Percentiles rank a stretch among this genome's conserved stretches.
phyloP scores from a whole-genome alignment of 2,113 vertebrate genomes.

The Tichodroma muraria region DNA sequence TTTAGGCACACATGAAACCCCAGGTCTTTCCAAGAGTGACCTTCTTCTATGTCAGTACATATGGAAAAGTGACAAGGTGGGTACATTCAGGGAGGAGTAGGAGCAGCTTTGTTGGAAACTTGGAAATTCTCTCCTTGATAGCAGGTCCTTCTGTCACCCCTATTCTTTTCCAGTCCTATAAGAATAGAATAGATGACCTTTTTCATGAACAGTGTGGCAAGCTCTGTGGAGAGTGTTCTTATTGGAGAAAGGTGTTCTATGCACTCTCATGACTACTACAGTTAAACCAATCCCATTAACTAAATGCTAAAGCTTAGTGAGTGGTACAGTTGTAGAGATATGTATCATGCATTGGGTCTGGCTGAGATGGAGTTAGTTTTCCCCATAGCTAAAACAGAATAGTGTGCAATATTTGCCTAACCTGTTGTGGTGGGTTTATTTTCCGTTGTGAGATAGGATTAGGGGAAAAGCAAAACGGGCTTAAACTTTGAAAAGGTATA shows the following conservation, averaged over 20 bases:
- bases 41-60: neutral
- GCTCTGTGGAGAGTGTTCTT: neutral
- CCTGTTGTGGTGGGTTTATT: no score
- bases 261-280: neutral
- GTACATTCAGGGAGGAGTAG: neutral
- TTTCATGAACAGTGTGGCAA: neutral
- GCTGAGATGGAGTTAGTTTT: neutral
- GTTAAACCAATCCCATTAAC: neutral
- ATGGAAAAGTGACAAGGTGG: neutral
- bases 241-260: neutral
- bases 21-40: neutral
- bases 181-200: accelerated
- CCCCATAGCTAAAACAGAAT: neutral
- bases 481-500: no score
- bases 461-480: no score
- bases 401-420: neutral
- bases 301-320: neutral
- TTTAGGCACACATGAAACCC: neutral
- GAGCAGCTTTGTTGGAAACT: neutral
- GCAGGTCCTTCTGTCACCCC: neutral
- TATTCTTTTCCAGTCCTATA: neutral
- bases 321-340: neutral
- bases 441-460: no score
- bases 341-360: neutral
- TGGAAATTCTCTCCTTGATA: accelerated